Conservation (phyloP, 2,797 vertebrate genomes). For the Coregonus ussuriensis region DNA sequence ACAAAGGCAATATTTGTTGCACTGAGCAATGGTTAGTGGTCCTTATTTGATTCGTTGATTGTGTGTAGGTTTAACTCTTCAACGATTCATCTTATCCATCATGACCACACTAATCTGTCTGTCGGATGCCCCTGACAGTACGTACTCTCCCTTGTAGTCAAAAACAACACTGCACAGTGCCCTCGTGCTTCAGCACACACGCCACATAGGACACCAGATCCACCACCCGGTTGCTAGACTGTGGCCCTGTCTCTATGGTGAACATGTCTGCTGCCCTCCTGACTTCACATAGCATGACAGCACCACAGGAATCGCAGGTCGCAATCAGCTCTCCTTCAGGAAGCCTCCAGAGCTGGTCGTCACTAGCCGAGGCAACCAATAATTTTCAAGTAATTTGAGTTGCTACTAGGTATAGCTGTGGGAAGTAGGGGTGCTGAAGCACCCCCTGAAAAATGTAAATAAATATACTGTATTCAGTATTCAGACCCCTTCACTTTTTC, state of each 20-base stretch:
- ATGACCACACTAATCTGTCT: background rate
- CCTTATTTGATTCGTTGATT: too few species aligned
- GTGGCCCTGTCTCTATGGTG: too few species aligned
- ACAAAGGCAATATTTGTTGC: background rate
- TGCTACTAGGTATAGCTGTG: too few species aligned
- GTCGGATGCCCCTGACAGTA: constrained; percentile 75
- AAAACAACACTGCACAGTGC: constrained; percentile 70
- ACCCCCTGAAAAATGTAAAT: too few species aligned
- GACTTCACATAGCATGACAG: constrained; percentile 71
- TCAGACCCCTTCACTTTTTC: too few species aligned
- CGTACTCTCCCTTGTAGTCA: constrained; percentile 61
- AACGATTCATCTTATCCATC: background rate
- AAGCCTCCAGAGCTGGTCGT: too few species aligned
- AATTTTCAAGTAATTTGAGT: too few species aligned
- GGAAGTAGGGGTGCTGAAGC: too few species aligned
- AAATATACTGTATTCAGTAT: too few species aligned
- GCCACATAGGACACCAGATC: constrained; percentile 66
- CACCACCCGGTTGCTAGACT: constrained; percentile 57
- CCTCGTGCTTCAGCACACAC: constrained; percentile 67
- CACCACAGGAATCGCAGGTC: background rate
- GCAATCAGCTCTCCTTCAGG: too few species aligned
- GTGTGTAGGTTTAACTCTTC: background rate
- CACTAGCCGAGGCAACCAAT: too few species aligned
- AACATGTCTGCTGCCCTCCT: constrained; percentile 41
- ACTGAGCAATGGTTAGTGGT: too few species aligned